A percentile compares a stretch with the other conserved stretches of the same genome.
These are phyloP conservation scores for Apodemia mormo DNA, from an alignment of 2,888 invertebrate genomes.

Conservation along the genomic window DNA sequence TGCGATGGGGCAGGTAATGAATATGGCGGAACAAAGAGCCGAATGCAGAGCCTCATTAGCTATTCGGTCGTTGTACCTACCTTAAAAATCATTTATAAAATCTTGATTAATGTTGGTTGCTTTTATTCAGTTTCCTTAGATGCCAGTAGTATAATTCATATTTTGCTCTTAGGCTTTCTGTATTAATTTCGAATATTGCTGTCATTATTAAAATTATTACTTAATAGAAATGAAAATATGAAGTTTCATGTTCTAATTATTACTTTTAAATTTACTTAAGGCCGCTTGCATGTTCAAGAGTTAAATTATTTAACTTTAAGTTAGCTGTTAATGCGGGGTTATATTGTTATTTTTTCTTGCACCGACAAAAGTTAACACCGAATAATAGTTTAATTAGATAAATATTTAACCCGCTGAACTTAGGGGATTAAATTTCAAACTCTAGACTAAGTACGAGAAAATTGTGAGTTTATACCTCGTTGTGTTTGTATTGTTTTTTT, in stretches of 20 bases:
- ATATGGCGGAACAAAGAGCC: constrained; percentile 73
- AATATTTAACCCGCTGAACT: too few species aligned
- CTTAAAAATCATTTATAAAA: constrained; percentile 73
- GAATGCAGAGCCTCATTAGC: constrained; percentile 69
- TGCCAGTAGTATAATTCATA: background rate
- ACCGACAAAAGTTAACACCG: too few species aligned
- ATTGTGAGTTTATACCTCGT: too few species aligned
- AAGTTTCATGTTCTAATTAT: background rate
- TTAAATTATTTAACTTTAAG: too few species aligned
- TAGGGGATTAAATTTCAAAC: too few species aligned
- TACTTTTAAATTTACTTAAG: too few species aligned
- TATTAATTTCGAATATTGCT: background rate
- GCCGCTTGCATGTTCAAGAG: too few species aligned
- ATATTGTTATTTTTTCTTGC: too few species aligned
- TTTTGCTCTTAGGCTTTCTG: background rate
- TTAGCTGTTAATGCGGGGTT: too few species aligned
- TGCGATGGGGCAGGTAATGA: constrained; percentile 70
- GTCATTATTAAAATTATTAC: background rate
- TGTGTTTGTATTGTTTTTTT: too few species aligned
- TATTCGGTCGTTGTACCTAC: constrained; percentile 65
- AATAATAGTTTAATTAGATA: too few species aligned
- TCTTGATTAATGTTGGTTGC: constrained; percentile 56
- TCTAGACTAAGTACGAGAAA: too few species aligned
- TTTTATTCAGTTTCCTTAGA: constrained; percentile 31
- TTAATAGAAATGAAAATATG: background rate